Conservation (phyloP, 2,113 vertebrate genomes). For the Sarotherodon lohbergeri region DNA sequence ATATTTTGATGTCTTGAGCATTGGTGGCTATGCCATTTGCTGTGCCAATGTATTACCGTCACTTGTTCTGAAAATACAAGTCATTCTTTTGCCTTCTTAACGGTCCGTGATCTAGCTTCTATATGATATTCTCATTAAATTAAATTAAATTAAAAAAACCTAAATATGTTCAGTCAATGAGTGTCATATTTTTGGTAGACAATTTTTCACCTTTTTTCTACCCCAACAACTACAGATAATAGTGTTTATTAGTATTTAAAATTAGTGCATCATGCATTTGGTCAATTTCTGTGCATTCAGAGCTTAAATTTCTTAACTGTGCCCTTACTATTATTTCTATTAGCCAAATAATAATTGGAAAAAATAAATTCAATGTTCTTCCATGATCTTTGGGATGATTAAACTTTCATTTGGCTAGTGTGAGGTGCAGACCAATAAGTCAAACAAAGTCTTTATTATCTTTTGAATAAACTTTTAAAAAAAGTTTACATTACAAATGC, state of each 20-base stretch:
- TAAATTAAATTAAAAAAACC: not conserved
- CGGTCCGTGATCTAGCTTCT: not conserved
- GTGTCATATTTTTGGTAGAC: not conserved
- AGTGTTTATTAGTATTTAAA: not conserved
- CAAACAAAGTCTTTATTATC: not conserved
- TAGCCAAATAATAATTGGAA: not conserved
- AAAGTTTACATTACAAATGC: not conserved
- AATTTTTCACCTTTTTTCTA: not conserved
- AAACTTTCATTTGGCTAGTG: not conserved
- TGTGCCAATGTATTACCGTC: not conserved
- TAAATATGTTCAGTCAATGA: not conserved
- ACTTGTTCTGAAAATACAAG: not conserved
- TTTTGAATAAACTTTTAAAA: not conserved
- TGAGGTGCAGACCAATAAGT: not conserved
- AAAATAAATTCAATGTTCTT: not conserved
- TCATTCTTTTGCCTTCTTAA: not conserved
- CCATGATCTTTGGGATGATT: not conserved
- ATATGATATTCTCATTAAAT: not conserved
- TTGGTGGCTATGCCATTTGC: not conserved
- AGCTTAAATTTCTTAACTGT: not conserved
- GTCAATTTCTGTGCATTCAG: rapidly evolving
- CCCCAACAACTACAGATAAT: not conserved
- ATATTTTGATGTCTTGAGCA: not conserved
- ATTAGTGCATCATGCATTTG: not conserved
- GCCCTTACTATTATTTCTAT: not conserved